These are phyloP conservation scores for Macrosiphum euphorbiae DNA, from an alignment of 2,888 invertebrate species.

Conservation along the genomic window DNA sequence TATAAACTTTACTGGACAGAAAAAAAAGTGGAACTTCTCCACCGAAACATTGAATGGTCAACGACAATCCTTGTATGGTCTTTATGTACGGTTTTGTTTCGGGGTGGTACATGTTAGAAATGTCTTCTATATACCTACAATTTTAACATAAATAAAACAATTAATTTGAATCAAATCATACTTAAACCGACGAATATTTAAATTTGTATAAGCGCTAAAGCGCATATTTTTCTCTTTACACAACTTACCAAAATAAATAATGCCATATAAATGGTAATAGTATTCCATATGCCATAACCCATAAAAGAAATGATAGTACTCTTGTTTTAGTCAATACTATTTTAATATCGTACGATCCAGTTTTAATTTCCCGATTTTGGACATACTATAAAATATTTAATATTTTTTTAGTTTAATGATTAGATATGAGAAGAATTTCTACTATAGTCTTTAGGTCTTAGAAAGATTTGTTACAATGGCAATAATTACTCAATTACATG, in stretches of 20 bases:
- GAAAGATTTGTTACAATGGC: no score
- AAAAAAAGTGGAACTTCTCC: conserved; percentile 87
- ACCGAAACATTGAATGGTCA: conserved; percentile 70
- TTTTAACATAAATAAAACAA: background rate
- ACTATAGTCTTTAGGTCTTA: no score
- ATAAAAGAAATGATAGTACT: conserved; percentile 2
- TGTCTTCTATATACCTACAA: conserved; percentile 69
- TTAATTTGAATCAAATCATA: background rate
- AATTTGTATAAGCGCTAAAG: background rate
- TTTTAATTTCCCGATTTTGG: background rate
- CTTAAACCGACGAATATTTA: background rate
- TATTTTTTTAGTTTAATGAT: background rate
- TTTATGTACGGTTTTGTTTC: conserved; percentile 75
- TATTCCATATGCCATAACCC: conserved; percentile 1
- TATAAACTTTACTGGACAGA: conserved; percentile 75
- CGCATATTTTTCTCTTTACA: background rate
- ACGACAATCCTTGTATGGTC: conserved; percentile 80
- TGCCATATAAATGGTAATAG: background rate
- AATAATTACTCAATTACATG: no score
- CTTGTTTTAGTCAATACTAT: background rate
- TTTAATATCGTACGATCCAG: background rate
- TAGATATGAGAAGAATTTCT: background rate
- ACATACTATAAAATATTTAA: conserved; percentile 6
- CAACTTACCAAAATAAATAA: conserved; percentile 33
- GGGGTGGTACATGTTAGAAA: conserved; percentile 76